Percentiles rank a stretch among this genome's conserved stretches.
phyloP scores from a whole-genome alignment of 2,113 vertebrate genomes.

The Salminus brasiliensis region DNA sequence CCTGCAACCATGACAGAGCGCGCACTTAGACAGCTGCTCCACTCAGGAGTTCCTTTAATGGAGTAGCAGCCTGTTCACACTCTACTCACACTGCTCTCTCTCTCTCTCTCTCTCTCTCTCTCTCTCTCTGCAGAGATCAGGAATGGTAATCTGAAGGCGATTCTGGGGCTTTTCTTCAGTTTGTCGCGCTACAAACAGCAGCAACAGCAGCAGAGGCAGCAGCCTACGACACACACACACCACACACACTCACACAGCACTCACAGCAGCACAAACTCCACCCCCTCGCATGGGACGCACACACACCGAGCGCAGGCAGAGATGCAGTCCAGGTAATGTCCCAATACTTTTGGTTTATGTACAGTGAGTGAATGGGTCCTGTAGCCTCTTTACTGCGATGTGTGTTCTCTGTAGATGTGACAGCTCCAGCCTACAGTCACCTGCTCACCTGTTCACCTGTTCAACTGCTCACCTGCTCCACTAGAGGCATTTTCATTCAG shows the following conservation, averaged over 20 bases:
- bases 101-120: neutral
- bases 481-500: too few species aligned
- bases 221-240: constrained; percentile 50
- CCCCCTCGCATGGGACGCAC: constrained; percentile 76
- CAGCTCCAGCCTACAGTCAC: too few species aligned
- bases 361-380: neutral
- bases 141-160: constrained; percentile 98
- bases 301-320: constrained; percentile 87
- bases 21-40: too few species aligned
- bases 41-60: too few species aligned
- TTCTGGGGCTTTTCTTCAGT: constrained; percentile 97
- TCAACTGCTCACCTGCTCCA: too few species aligned
- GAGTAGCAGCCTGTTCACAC: too few species aligned
- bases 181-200: constrained; percentile 97
- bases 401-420: too few species aligned
- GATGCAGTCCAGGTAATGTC: constrained; percentile 93
- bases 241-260: constrained; percentile 72
- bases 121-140: constrained; percentile 86
- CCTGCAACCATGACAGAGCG: too few species aligned
- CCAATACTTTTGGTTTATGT: neutral
- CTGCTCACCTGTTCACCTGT: too few species aligned
- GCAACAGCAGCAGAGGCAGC: constrained; percentile 83
- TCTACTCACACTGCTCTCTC: neutral
- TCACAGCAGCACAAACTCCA: constrained; percentile 70
- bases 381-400: too few species aligned